Percentiles rank a stretch among this genome's conserved stretches.
phyloP scores from a whole-genome alignment of 2,113 vertebrate genomes.

The Gavialis gangeticus region DNA sequence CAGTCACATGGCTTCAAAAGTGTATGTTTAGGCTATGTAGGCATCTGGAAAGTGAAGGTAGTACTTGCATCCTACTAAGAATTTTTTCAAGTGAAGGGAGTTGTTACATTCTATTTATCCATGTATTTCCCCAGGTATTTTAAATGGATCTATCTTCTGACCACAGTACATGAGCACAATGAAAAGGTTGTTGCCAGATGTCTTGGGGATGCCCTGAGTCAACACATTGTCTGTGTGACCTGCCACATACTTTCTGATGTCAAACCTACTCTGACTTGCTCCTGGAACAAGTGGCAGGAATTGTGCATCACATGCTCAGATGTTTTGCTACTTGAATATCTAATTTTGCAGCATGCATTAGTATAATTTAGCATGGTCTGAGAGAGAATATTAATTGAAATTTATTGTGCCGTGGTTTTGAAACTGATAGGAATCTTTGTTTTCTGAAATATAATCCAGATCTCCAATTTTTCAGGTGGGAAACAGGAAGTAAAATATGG shows the following conservation, averaged over 20 bases:
- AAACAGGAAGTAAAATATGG: background rate
- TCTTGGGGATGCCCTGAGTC: background rate
- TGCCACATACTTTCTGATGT: background rate
- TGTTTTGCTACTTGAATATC: background rate
- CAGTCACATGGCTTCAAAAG: background rate
- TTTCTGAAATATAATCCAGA: background rate
- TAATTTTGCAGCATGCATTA: background rate
- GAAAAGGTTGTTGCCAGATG: background rate
- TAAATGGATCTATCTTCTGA: background rate
- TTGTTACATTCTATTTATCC: background rate
- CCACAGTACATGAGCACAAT: background rate
- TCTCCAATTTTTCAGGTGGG: accelerated
- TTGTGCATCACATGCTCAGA: background rate
- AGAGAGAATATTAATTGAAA: background rate
- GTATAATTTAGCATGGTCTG: background rate
- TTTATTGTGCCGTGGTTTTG: background rate
- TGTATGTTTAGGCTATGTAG: background rate
- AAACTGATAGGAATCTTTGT: background rate
- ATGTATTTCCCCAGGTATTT: background rate
- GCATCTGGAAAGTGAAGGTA: background rate
- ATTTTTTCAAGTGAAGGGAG: background rate
- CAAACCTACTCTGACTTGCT: background rate
- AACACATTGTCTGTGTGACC: background rate
- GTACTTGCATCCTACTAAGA: background rate
- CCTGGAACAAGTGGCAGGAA: background rate